phyloP scores from a whole-genome alignment of 2,888 invertebrate species.

The Cheilosia urbana region DNA sequence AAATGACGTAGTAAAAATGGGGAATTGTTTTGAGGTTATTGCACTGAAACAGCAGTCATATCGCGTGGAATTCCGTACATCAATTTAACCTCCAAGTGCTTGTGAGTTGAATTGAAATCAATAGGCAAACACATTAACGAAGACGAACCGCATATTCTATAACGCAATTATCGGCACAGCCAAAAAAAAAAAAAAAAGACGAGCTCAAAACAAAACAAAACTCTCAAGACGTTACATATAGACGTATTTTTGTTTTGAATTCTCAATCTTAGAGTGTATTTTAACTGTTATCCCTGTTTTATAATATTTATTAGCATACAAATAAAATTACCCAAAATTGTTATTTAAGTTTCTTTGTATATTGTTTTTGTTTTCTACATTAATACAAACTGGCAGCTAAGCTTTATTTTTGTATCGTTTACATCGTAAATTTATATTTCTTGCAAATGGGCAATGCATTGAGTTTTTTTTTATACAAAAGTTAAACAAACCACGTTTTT shows the following conservation, averaged over 20 bases:
- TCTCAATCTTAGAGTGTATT: slow-evolving; percentile 30
- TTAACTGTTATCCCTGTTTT: neutral
- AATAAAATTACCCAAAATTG: slow-evolving; percentile 56
- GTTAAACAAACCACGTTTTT: neutral
- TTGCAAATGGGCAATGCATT: neutral
- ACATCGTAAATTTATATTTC: slow-evolving; percentile 13
- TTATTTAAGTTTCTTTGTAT: slow-evolving; percentile 5
- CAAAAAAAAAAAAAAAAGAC: neutral
- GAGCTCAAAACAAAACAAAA: neutral
- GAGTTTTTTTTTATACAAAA: slow-evolving; percentile 28
- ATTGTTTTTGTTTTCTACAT: slow-evolving; percentile 87
- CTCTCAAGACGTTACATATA: slow-evolving; percentile 20
- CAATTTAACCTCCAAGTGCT: too few species aligned
- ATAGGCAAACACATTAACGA: too few species aligned
- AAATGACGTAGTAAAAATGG: too few species aligned
- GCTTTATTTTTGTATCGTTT: slow-evolving; percentile 41
- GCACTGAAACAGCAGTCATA: too few species aligned
- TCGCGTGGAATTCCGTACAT: too few species aligned
- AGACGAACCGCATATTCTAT: too few species aligned
- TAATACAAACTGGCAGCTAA: slow-evolving; percentile 74
- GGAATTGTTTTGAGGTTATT: too few species aligned
- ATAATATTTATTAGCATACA: slow-evolving; percentile 3
- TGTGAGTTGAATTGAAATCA: too few species aligned
- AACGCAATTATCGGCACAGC: too few species aligned
- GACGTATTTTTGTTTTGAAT: slow-evolving; percentile 28